Evolutionary conservation across 2,888 invertebrate genomes (phyloP), one percentile per base, ranked within the genome.

Genomic region (Leucoma salicis): DNA sequence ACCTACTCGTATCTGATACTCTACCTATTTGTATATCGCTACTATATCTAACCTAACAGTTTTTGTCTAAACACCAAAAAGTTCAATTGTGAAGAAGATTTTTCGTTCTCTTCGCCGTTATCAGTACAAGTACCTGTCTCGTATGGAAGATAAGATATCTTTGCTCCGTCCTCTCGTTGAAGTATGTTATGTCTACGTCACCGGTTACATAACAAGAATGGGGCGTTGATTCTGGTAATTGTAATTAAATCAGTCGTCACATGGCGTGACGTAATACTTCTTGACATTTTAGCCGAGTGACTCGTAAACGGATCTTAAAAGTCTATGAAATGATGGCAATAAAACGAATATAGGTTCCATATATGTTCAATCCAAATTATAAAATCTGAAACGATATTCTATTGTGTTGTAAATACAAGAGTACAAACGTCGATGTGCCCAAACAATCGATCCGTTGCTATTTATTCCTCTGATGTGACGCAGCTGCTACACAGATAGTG

Each of bases 71-170:
- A 21, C 14, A 18, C n/a, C 10, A 37, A 39, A 39, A 31, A 29
- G 39, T 42, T 35, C 42, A 40, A 54, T 57, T 49, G 48, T 44
- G 31, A 52, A 54, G 46, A 47, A 27, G 45, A 50, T 50, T 48
- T 45, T 53, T 39, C 39, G 36, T 47, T 42, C 46, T 47, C 45
- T 46, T 13, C 33, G 18, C 28, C 39, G 53, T 62, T 58, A 62
- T 61, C 59, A 37, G 40, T 39, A 47, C 53, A 53, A 64, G 63
- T 64, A 59, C 63, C 55, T 58, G 59, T 57, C 51, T 46, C 54
- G 57, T 52, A 58, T 61, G 35, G 40, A 42, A 43, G 73, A 76
- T 76, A 73, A 63, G 58, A 51, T 74, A 74, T 75, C 70, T 57
- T 44, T 50, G 55, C 66, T 69, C 60, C 66, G 67, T 55, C 57